Evolutionary conservation across 2,113 vertebrate species (phyloP), one percentile per base, ranked within the genome.

Genomic region (Romanogobio albipinnatus): DNA sequence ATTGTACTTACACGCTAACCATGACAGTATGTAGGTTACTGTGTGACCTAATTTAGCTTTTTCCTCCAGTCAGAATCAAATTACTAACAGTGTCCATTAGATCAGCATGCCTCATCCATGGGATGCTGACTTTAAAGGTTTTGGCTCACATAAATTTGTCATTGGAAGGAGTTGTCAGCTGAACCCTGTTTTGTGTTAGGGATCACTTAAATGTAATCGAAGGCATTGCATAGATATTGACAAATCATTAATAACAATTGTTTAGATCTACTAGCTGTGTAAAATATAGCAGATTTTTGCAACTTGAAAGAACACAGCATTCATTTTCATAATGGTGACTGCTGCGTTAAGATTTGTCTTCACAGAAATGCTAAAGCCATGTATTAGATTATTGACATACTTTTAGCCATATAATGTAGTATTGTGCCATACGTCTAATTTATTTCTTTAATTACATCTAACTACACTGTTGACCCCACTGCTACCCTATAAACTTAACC

Each of bases 1-100:
- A 19, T 19, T 19, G 15, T 56, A 6, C 53, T 29, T 56, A 56
- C 17, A 56, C 53, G 7, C 53, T 19, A 17, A 19, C 17, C 2
- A 19, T 56, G 53, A 39, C 2, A 45, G 70, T 45, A 45, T 61
- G 56, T 59, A 43, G 19, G 33, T 59, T 39, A 78, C 76, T 43
- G 11, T 43, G 53, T 78, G 76, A 59, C 53, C 36, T 22, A 56
- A 78, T 73, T 45, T 13, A 45, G 11, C 17, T 43, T 61, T 56
- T 39, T 24, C 22, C 49, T 5, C 29, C 19, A 61, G 33, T 78
- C 36, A 61, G 33, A 24, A 22, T 79, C 36, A 61, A 11, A 24
- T 61, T 78, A 78, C 76, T 39, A 59, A 78, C 33, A 43, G 11
- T 36, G 19, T 39, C 29, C 51, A 45, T 61, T 77, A 77, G 29